Base-by-base conservation (phyloP, 2,113 vertebrate species). In the Myrmophylax atrothorax region DNA sequence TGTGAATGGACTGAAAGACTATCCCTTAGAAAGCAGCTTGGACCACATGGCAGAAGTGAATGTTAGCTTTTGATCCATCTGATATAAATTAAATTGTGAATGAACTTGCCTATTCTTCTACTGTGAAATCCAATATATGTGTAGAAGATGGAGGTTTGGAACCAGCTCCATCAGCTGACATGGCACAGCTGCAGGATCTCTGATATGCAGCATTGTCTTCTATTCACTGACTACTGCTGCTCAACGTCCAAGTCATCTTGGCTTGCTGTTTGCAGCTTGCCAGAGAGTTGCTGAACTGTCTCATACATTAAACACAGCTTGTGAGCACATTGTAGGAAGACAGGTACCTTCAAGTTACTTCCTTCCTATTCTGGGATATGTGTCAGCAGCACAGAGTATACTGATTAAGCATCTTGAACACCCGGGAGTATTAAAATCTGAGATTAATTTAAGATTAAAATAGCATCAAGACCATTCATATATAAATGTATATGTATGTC, bases 401-500 rank as follows among this genome's bases (percentile, higher is more conserved):
- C 52, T 60, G 49, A 78, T 95, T 88, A 96, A 90, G 52, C 49
- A 37, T 14, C 76, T 68, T 64, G 55, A 74, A 77, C 88, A 89
- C 33, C 72, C 95, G 81, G 37, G 46, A 87, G 33, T 60, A 94
- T 88, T 91, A 91, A 96, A 91, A 95, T 88, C 47, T 84, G 85
- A 86, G n/a, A 91, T 93, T 78, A 84, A 52, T 70, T 94, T 88
- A 91, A 72, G 72, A 94, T 91, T 89, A 90, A 93, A 96, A 92
- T 88, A 95, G 14, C 44, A 77, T 75, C 25, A 81, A 92, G 25
- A 55, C 53, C 93, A 90, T 93, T 95, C 84, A 96, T 85, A 94
- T 59, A 73, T 72, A 59, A 42, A 42, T 83, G 70, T 67, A 29
- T 84, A 47, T 42, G 12, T 79, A 31, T 76, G 9, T 72, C 37